Evolutionary conservation across 2,888 invertebrate species (phyloP).

Genomic region (Zonitis immaculata): DNA sequence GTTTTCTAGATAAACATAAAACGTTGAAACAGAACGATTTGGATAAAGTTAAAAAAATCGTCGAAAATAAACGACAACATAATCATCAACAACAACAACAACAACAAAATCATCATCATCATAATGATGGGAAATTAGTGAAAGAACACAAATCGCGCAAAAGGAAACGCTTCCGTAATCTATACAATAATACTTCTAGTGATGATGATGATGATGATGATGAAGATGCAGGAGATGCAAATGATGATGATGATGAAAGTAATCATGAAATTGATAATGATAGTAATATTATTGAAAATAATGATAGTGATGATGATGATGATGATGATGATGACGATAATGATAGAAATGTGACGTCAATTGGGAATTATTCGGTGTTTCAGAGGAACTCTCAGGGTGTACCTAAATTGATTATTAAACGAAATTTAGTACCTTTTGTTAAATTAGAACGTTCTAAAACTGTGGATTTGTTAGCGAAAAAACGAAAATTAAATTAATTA

Average conservation of each 20-base stretch:
- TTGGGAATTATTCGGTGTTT: constrained; percentile 34
- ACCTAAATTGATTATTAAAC: constrained; percentile 39
- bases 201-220: not conserved
- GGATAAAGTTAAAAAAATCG: constrained; percentile 34
- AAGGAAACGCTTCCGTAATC: constrained; percentile 29
- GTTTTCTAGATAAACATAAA: constrained; percentile 34
- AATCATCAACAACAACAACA: constrained; percentile 23
- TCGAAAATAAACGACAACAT: constrained; percentile 33
- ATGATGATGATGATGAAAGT: constrained; percentile 11
- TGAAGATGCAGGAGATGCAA: too few species aligned
- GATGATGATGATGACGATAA: constrained; percentile 20
- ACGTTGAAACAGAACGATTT: constrained; percentile 33
- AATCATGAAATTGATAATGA: constrained; percentile 9
- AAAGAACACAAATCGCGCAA: constrained; percentile 12
- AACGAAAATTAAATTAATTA: constrained; percentile 13
- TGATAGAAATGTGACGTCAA: constrained; percentile 20
- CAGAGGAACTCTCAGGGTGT: constrained; percentile 34
- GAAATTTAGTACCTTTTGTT: constrained; percentile 37
- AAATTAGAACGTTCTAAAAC: constrained; percentile 33
- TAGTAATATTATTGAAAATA: constrained; percentile 2
- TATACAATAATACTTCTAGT: constrained; percentile 17
- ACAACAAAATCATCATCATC: constrained; percentile 11
- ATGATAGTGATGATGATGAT: constrained; percentile 6
- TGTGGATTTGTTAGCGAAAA: constrained; percentile 25
- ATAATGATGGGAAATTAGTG: constrained; percentile 10